Percentiles rank a stretch among this genome's conserved stretches.
Conservation (phyloP, 2,113 vertebrate species). For the Eulacestoma nigropectus region DNA sequence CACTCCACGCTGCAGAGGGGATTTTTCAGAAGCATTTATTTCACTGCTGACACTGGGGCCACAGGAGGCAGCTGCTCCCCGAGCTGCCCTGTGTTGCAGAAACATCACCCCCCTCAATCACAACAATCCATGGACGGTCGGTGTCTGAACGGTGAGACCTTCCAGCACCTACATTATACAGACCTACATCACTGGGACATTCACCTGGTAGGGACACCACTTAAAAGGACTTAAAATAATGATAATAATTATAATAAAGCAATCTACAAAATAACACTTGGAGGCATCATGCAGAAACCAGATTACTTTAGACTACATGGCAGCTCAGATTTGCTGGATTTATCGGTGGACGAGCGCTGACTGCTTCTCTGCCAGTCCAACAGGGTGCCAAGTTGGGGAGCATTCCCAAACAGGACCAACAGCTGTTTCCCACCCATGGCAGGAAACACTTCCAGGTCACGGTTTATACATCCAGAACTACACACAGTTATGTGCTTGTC, state of each 20-base stretch:
- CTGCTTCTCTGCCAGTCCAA: not conserved
- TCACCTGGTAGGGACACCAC: conserved; percentile 1
- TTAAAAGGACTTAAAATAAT: conserved; percentile 26
- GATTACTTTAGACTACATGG: not conserved
- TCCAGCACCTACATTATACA: not conserved
- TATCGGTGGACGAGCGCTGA: not conserved
- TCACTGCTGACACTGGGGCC: conserved; percentile 34
- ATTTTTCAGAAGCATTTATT: conserved; percentile 61
- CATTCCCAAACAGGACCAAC: not conserved
- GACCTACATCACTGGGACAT: conserved; percentile 12
- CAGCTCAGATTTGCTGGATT: not conserved
- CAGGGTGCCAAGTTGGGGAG: not conserved
- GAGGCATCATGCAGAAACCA: conserved; percentile 54
- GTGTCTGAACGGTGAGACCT: not conserved
- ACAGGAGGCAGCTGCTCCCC: conserved; percentile 24
- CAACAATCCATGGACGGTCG: rapidly evolving
- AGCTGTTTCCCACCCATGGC: not conserved
- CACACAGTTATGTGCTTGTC: conserved; percentile 1
- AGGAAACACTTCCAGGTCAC: conserved; percentile 23
- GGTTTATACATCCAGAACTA: not conserved
- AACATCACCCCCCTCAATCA: not conserved
- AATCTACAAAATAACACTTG: conserved; percentile 38
- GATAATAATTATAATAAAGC: conserved; percentile 14
- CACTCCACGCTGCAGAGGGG: not conserved
- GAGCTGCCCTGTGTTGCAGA: not conserved